Conservation (phyloP, 2,113 vertebrate genomes). For the Siniperca chuatsi region DNA sequence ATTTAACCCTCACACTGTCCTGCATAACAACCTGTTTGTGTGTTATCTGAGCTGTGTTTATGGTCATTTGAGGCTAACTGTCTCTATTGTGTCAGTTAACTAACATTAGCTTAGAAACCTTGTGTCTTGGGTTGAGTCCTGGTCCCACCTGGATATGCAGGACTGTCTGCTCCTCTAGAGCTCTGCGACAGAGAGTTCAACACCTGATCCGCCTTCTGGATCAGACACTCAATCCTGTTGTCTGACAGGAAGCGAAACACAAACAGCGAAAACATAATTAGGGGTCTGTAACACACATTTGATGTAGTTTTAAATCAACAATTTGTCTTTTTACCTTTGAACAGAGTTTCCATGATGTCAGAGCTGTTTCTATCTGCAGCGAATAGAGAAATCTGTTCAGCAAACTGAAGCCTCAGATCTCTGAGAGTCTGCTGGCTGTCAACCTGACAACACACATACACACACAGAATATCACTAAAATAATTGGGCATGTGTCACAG, state of each 20-base stretch:
- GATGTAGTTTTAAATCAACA: neutral
- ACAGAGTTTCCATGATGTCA: neutral
- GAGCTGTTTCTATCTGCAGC: slow-evolving; percentile 40
- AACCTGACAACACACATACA: slow-evolving; percentile 22
- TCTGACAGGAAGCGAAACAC: slow-evolving; percentile 43
- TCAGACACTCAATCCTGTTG: slow-evolving; percentile 65
- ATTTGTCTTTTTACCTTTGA: slow-evolving; percentile 45
- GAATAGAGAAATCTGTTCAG: slow-evolving; percentile 66
- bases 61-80: neutral
- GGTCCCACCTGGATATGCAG: slow-evolving; percentile 40
- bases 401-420: slow-evolving; percentile 69
- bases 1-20: neutral
- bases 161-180: neutral
- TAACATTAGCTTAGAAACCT: neutral
- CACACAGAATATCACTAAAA: neutral
- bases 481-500: too few species aligned
- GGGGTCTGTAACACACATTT: neutral
- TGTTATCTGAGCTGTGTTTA: neutral
- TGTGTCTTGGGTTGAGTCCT: neutral
- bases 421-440: slow-evolving; percentile 50
- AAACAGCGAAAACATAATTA: neutral
- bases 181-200: slow-evolving; percentile 60
- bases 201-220: slow-evolving; percentile 74
- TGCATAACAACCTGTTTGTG: too few species aligned
- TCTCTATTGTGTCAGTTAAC: neutral